A percentile compares a stretch with the other conserved stretches of the same genome.
These are phyloP conservation scores for Drosophila monieri DNA, from an alignment of 2,888 invertebrate species.

Conservation along the genomic window DNA sequence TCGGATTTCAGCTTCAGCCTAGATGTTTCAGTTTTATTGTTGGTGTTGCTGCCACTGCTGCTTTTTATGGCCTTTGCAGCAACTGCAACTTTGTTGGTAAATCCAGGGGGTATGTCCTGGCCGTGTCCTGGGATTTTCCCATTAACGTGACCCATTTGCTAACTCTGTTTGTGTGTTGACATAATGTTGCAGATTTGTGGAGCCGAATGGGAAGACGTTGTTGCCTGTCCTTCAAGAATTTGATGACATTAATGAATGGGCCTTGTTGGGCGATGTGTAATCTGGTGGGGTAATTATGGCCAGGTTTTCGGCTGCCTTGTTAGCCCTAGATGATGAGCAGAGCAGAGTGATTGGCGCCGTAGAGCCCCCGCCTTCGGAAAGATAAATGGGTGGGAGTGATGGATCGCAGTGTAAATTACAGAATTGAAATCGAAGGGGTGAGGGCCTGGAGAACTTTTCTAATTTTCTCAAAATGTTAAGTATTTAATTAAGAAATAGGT, in stretches of 20 bases:
- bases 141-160: slow-evolving; percentile 67
- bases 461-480: not conserved
- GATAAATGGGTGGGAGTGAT: slow-evolving; percentile 33
- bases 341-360: too few relatives aligned
- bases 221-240: slow-evolving; percentile 57
- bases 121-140: slow-evolving; percentile 15
- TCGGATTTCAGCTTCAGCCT: slow-evolving; percentile 15
- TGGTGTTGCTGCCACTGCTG: slow-evolving; percentile 39
- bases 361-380: not conserved
- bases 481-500: not conserved
- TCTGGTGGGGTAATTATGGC: slow-evolving; percentile 74
- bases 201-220: slow-evolving; percentile 40
- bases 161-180: slow-evolving; percentile 62
- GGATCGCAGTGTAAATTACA: slow-evolving; percentile 18
- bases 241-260: slow-evolving; percentile 76
- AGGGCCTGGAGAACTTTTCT: too few relatives aligned
- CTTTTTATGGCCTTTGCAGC: slow-evolving; percentile 71
- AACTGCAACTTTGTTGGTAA: slow-evolving; percentile 65
- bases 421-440: not conserved
- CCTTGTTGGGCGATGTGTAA: slow-evolving; percentile 74
- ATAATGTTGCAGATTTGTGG: slow-evolving; percentile 73
- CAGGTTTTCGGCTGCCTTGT: slow-evolving; percentile 53
- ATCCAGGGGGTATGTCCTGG: not conserved
- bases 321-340: slow-evolving; percentile 25
- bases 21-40: slow-evolving; percentile 31